Percentiles rank a stretch among this genome's conserved stretches.
Evolutionary conservation across 2,113 vertebrate genomes (phyloP).

Genomic region (Tupaia chinensis): DNA sequence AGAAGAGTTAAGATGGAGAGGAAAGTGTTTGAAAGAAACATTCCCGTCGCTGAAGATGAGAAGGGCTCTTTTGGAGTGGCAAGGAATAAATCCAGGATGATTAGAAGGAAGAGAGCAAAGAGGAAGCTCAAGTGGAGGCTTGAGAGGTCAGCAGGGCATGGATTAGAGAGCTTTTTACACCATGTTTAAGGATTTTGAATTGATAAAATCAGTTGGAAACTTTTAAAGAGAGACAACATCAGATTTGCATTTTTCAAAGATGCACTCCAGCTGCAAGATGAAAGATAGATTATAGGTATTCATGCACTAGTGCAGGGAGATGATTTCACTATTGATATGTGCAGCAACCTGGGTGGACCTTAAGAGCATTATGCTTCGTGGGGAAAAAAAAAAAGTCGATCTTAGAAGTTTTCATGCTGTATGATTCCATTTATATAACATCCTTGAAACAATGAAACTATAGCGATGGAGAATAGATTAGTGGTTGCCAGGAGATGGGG

Average conservation of each 20-base stretch:
- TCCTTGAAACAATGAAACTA: neutral
- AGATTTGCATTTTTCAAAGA: neutral
- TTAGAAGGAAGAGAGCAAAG: neutral
- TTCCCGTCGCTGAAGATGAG: neutral
- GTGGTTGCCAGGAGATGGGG: neutral
- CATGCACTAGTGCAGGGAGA: neutral
- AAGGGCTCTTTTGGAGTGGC: neutral
- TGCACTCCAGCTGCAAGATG: neutral
- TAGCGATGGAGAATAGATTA: neutral
- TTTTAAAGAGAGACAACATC: conserved; percentile 27
- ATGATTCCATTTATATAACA: neutral
- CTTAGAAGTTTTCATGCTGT: neutral
- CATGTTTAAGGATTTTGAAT: neutral
- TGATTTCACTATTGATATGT: neutral
- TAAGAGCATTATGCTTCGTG: neutral
- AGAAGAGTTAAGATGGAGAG: neutral
- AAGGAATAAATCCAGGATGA: neutral
- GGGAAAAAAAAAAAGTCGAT: neutral
- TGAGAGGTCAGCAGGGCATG: neutral
- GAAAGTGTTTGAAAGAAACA: neutral
- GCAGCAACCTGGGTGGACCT: neutral
- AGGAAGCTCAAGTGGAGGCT: neutral
- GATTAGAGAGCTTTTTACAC: neutral
- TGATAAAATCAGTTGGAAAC: neutral
- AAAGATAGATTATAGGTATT: neutral